These are phyloP conservation scores for Diaprepes abbreviatus DNA, from an alignment of 2,888 invertebrate genomes.

Conservation along the genomic window DNA sequence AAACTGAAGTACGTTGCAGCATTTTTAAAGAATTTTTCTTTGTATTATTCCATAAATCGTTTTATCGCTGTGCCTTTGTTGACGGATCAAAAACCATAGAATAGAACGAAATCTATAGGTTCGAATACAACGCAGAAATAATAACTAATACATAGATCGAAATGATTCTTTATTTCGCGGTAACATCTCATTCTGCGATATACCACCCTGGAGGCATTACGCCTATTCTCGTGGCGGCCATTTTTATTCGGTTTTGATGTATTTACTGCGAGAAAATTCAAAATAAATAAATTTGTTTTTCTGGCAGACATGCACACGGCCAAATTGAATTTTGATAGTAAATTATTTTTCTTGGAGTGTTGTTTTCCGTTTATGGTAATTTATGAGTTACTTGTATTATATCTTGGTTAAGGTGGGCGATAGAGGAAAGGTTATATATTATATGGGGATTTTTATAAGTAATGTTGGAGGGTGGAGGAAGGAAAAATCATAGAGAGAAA, in stretches of 20 bases:
- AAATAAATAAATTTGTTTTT: conserved; percentile 45
- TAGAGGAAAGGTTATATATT: not conserved
- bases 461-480: too few species aligned
- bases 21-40: too few species aligned
- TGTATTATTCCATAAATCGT: too few species aligned
- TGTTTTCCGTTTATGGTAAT: not conserved
- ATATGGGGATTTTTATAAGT: not conserved
- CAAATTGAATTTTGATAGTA: conserved; percentile 39
- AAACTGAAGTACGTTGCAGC: too few species aligned
- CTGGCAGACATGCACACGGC: conserved; percentile 13
- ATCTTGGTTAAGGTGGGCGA: not conserved
- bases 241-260: conserved; percentile 43
- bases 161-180: conserved; percentile 32
- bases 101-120: too few species aligned
- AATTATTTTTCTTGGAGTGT: conserved; percentile 25
- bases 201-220: conserved; percentile 28
- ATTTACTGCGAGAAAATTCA: conserved; percentile 44
- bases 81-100: too few species aligned
- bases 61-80: too few species aligned
- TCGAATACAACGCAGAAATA: too few species aligned
- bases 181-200: conserved; percentile 34
- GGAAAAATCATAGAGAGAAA: too few species aligned
- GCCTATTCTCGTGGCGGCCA: conserved; percentile 41
- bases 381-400: conserved; percentile 1
- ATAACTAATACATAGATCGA: not conserved